A percentile compares a stretch with the other conserved stretches of the same genome.
Conservation (phyloP, 1,140 invertebrate genomes). For the Campoletis sonorensis region DNA sequence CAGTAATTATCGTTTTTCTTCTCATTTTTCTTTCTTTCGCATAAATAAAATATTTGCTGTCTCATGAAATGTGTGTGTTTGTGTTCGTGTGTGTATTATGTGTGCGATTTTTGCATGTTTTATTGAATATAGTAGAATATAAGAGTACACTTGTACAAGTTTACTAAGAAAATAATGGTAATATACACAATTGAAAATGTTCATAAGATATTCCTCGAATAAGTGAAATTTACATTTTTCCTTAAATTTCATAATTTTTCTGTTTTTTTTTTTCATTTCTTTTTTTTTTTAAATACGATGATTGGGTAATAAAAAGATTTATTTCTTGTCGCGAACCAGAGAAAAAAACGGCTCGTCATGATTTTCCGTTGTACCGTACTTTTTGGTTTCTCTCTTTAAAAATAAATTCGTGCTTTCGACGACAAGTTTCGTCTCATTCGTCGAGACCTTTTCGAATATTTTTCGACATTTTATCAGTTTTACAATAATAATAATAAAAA, state of each 20-base stretch:
- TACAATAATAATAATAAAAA: conserved; percentile 48
- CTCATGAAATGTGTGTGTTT: conserved; percentile 47
- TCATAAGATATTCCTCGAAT: conserved; percentile 73
- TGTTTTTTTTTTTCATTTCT: too few relatives aligned
- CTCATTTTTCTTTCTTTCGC: conserved; percentile 47
- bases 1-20: conserved; percentile 35
- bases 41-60: conserved; percentile 71
- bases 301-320: conserved; percentile 57
- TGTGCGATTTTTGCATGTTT: neutral
- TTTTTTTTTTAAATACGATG: conserved; percentile 46
- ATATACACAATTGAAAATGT: conserved; percentile 74
- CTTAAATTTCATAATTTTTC: too few relatives aligned
- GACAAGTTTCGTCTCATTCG: conserved; percentile 52
- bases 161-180: conserved; percentile 63
- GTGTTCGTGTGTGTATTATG: conserved; percentile 26
- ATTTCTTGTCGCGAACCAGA: conserved; percentile 57
- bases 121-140: conserved; percentile 54
- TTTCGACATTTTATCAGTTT: conserved; percentile 50
- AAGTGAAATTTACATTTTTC: conserved; percentile 73
- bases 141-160: conserved; percentile 72
- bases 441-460: conserved; percentile 49
- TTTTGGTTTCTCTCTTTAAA: conserved; percentile 47
- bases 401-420: conserved; percentile 59
- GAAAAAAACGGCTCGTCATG: conserved; percentile 49
- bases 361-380: conserved; percentile 8